These are phyloP conservation scores for Anthopleura sola DNA, from an alignment of 64 coral and sea anemone genomes.

Conservation along the genomic window DNA sequence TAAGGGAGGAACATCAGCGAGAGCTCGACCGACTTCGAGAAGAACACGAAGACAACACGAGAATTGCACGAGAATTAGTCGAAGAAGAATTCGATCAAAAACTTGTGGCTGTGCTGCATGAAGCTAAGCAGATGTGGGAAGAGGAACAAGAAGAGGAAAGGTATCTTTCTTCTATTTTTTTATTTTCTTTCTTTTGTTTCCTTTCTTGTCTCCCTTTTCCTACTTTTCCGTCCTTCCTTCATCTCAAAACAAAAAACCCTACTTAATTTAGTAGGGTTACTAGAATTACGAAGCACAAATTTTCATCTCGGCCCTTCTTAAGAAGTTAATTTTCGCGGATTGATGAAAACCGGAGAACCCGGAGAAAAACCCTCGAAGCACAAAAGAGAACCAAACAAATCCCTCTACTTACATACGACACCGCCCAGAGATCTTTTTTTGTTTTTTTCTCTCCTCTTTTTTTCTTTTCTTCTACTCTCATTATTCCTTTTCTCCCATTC, in stretches of 20 bases:
- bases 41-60: slow-evolving; percentile 47
- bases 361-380: too few relatives aligned
- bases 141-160: slow-evolving; percentile 84
- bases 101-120: slow-evolving; percentile 48
- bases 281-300: too few relatives aligned
- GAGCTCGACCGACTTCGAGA: slow-evolving; percentile 48
- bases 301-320: too few relatives aligned
- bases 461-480: background rate
- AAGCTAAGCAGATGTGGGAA: slow-evolving; percentile 77
- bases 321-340: too few relatives aligned
- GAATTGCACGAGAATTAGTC: slow-evolving; percentile 41
- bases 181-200: background rate
- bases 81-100: slow-evolving; percentile 59
- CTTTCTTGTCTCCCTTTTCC: background rate
- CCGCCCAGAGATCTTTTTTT: too few relatives aligned
- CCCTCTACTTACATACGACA: too few relatives aligned
- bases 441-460: background rate
- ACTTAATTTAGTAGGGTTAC: too few relatives aligned
- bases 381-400: too few relatives aligned
- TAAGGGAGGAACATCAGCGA: slow-evolving; percentile 25
- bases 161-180: background rate
- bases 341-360: too few relatives aligned
- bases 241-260: too few relatives aligned
- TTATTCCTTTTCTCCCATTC: background rate
- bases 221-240: background rate